Conservation (phyloP, 2,888 invertebrate species). For the Exocentrus adspersus region DNA sequence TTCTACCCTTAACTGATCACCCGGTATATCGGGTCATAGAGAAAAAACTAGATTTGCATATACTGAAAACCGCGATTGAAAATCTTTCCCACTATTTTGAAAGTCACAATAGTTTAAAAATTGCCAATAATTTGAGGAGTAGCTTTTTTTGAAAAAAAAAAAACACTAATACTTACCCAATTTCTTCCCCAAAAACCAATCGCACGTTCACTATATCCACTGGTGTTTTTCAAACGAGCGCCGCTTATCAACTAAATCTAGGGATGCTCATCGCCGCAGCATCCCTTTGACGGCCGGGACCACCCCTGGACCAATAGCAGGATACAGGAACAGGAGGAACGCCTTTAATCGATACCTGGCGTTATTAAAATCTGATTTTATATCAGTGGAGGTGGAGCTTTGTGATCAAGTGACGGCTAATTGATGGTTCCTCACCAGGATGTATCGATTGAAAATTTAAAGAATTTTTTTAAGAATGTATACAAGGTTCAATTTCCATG, state of each 20-base stretch:
- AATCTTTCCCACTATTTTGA: too few relatives aligned
- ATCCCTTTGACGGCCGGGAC: slow-evolving; percentile 47
- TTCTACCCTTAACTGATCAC: too few relatives aligned
- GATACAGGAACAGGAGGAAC: slow-evolving; percentile 33
- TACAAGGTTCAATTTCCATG: too few relatives aligned
- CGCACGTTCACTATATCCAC: slow-evolving; percentile 6
- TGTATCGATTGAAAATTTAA: too few relatives aligned
- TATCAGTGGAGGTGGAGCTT: slow-evolving; percentile 42
- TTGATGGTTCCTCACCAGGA: not conserved
- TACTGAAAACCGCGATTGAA: too few relatives aligned
- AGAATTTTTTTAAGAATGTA: not conserved
- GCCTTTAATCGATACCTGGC: slow-evolving; percentile 53
- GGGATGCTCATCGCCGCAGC: slow-evolving; percentile 41
- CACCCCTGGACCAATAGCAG: slow-evolving; percentile 52
- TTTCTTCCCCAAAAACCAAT: slow-evolving; percentile 16
- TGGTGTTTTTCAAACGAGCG: slow-evolving; percentile 21
- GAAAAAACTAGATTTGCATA: too few relatives aligned
- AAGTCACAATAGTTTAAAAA: too few relatives aligned
- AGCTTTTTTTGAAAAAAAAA: too few relatives aligned
- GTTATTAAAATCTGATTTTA: slow-evolving; percentile 44
- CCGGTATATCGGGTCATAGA: too few relatives aligned
- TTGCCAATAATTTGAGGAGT: too few relatives aligned
- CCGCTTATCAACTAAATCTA: slow-evolving; percentile 36
- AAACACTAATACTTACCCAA: slow-evolving; percentile 24
- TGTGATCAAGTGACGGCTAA: not conserved